Evolutionary conservation across 2,797 vertebrate species (phyloP), one percentile per base, ranked within the genome.

Genomic region (Enteromius argenteus): DNA sequence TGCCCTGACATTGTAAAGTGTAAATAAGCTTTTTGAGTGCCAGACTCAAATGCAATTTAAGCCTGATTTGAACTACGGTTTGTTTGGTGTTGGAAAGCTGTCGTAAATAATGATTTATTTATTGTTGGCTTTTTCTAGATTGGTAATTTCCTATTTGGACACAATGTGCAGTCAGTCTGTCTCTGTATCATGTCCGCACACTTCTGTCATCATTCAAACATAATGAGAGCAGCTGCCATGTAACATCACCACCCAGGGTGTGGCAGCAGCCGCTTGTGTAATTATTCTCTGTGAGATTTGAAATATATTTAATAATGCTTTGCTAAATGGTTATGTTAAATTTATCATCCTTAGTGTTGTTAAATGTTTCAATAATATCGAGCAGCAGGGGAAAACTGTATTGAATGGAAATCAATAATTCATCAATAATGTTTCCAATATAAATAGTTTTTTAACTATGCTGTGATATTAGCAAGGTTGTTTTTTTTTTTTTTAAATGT

Each of bases 241-340:
- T 67, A 84, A 85, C 66, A 74, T 67, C 84, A 88, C 77, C 72
- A 79, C 73, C 49, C 13, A 87, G 89, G 89, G 89, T 87, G 89
- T 87, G 87, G 86, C 84, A 81, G 64, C 72, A 71, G 81, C 32
- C 84, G 27, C 51, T 35, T 17, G 44, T n/a, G 58, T 39, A 77
- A 68, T 66, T 46, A 32, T 14, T 49, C 27, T 53, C 17, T 44
- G 19, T 13, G 3, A 74, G 49, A 11, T 56, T 37, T 37, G 5
- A 75, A 8, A 8, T 56, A n/a, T 56, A 56, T 56, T 8, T n/a
- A 75, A 75, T 56, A 37, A 75, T 35, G 27, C 27, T 35, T 51
- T 27, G 64, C 23, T 13, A 49, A 14, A 64, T 32, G 15, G 5
- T 32, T 2, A 7, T 13, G 6, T 32, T 32, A 6, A 71, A 21